Conservation (phyloP, 1,140 invertebrate species). For the Eriosoma lanigerum region DNA sequence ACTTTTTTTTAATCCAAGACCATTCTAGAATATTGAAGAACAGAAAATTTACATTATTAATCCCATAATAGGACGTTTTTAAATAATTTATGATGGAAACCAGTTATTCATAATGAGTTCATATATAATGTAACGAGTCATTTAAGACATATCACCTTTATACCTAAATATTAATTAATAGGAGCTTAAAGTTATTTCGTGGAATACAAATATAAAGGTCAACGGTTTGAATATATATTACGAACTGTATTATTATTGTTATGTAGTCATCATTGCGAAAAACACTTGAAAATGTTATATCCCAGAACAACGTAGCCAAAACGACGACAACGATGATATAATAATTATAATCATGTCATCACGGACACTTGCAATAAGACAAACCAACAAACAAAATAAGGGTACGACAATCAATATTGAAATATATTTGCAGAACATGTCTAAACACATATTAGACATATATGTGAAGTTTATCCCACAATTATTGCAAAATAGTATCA, state of each 20-base stretch:
- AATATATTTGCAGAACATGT: too few relatives aligned
- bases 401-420: not conserved
- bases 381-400: not conserved
- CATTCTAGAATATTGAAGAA: too few relatives aligned
- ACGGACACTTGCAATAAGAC: not conserved
- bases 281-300: not conserved
- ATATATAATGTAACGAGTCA: too few relatives aligned
- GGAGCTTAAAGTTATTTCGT: not conserved
- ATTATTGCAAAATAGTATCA: too few relatives aligned
- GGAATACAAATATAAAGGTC: not conserved
- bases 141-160: not conserved
- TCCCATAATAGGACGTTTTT: too few relatives aligned
- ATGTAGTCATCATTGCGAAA: constrained; percentile 19
- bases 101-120: too few relatives aligned
- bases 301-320: not conserved
- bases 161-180: not conserved
- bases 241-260: constrained; percentile 3
- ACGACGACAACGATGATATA: not conserved
- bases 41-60: too few relatives aligned
- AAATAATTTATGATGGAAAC: too few relatives aligned
- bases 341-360: not conserved
- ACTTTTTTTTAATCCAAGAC: too few relatives aligned
- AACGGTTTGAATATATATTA: not conserved
- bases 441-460: too few relatives aligned
- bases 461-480: too few relatives aligned